A percentile compares a stretch with the other conserved stretches of the same genome.
Evolutionary conservation across 2,113 vertebrate species (phyloP).

Genomic region (Micromys minutus): DNA sequence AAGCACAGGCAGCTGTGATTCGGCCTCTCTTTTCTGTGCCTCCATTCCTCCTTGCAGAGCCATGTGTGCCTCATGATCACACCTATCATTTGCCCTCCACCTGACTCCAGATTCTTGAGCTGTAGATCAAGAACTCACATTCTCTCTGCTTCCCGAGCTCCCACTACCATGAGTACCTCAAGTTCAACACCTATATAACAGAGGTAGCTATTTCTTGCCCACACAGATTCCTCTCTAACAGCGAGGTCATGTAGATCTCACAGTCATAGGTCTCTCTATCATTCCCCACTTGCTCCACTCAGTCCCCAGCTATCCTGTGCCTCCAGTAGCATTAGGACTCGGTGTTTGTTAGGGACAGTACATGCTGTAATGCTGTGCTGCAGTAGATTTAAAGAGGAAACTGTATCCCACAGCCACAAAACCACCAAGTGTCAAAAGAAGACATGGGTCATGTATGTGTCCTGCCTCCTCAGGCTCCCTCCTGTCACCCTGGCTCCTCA

Average conservation of each 20-base stretch:
- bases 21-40: background rate
- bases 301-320: background rate
- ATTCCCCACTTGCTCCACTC: background rate
- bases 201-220: background rate
- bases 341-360: background rate
- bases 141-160: background rate
- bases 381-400: no score
- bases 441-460: background rate
- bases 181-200: background rate
- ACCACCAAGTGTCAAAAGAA: no score
- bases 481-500: fast-evolving
- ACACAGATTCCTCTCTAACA: background rate
- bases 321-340: background rate
- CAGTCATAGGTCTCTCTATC: background rate
- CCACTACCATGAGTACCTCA: background rate
- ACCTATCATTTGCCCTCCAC: background rate
- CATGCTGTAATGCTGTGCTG: background rate
- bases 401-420: background rate
- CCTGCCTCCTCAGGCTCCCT: fast-evolving
- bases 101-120: background rate
- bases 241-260: background rate
- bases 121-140: background rate
- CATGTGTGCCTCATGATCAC: background rate
- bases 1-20: no score
- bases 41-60: background rate